Base-by-base conservation (phyloP, 2,797 vertebrate genomes). In the Linurgus olivaceus region DNA sequence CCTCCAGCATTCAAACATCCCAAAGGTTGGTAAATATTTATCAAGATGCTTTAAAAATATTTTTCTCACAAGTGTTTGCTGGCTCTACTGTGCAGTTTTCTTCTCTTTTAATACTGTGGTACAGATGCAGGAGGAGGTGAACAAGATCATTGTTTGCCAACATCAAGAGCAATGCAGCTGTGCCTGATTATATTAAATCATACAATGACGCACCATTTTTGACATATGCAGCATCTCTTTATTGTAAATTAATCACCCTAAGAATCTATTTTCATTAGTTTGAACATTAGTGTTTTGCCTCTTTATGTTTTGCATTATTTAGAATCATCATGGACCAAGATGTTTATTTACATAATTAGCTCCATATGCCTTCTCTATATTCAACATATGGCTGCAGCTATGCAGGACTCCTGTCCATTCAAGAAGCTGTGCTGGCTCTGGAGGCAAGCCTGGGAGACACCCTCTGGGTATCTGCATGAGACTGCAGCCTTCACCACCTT, bases 271-370 rank as follows among this genome's bases (percentile, higher is more conserved):
- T 95, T 93, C 85, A 94, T 97, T 96, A 86, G 89, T 75, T 94
- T 62, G 82, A 96, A 67, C 93, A 37, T 93, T 96, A 84, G 38
- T 67, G 58, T 91, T 94, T 88, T 90, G 94, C 87, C 90, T 94
- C 76, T 96, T 88, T 83, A 74, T 97, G 94, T 93, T 97, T 94
- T 96, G 87, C 79, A 96, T 93, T 96, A 87, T 96, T 88, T 91
- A 91, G 86, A 96, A 88, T 93, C 86, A 90, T 93, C 89, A 45
- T 85, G 89, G 92, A 80, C 86, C 3, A 71, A 70, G 55, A 38
- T 91, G 68, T 86, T 74, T 95, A 82, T 96, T 96, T 74, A 63
- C 40, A 16, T 85, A 94, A 90, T 92, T 78, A 86, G 35, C 45
- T 94, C 80, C 86, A 57, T 61, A 89, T 95, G 89, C 63, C 59